Evolutionary conservation across 1,140 invertebrate species (phyloP).

Genomic region (Platyura marginata): DNA sequence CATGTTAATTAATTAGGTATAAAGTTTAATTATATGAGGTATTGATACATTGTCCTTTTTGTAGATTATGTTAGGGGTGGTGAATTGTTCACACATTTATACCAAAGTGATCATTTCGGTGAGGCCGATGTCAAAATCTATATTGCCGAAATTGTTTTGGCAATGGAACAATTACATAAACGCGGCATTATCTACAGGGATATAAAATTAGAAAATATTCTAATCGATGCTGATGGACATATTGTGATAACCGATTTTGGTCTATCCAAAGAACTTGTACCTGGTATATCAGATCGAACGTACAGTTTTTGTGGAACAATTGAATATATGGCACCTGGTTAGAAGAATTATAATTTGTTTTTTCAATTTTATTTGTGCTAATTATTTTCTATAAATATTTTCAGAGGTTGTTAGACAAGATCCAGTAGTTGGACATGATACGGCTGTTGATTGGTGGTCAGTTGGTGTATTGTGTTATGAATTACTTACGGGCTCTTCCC

Average conservation of each 20-base stretch:
- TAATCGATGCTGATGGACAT: conserved; percentile 72
- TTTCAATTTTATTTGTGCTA: too few species aligned
- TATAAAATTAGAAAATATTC: conserved; percentile 86
- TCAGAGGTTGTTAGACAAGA: conserved; percentile 59
- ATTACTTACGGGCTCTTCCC: conserved; percentile 88
- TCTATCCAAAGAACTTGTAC: conserved; percentile 57
- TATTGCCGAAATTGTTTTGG: conserved; percentile 81
- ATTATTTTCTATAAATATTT: conserved; percentile 3
- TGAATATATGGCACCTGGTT: conserved; percentile 82
- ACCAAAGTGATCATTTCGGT: conserved; percentile 68
- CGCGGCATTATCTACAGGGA: conserved; percentile 88
- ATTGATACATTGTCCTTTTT: too few species aligned
- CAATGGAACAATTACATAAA: conserved; percentile 78
- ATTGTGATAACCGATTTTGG: conserved; percentile 86
- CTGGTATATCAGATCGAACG: conserved; percentile 39
- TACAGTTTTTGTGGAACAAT: conserved; percentile 97
- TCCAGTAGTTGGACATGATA: conserved; percentile 69
- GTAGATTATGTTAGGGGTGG: conserved; percentile 87
- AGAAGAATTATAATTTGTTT: too few species aligned
- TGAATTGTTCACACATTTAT: conserved; percentile 82
- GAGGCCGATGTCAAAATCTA: conserved; percentile 74
- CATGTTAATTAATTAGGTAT: background rate
- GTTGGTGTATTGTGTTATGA: conserved; percentile 94
- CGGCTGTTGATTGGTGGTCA: conserved; percentile 95
- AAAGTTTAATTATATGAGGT: too few species aligned